Evolutionary conservation across 1,140 invertebrate genomes (phyloP).

Genomic region (Lepidurus arcticus): DNA sequence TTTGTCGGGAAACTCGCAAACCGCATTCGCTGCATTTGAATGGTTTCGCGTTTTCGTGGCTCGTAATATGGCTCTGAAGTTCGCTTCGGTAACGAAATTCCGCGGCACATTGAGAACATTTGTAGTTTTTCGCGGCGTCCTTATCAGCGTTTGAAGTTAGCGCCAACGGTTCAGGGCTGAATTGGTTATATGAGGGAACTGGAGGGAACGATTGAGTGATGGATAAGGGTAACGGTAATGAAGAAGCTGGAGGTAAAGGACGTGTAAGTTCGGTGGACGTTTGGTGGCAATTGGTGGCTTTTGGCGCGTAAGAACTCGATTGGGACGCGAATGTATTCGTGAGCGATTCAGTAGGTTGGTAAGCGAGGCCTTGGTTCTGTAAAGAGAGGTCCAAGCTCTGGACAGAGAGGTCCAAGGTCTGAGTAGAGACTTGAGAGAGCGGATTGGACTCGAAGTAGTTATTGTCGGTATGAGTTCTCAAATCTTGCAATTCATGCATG

Average conservation of each 20-base stretch:
- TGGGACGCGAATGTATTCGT: not conserved
- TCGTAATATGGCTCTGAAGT: conserved; percentile 16
- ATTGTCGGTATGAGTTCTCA: conserved; percentile 33
- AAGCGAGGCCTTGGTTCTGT: conserved; percentile 26
- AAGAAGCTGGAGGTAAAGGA: conserved; percentile 31
- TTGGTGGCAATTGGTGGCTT: not conserved
- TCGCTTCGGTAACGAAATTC: conserved; percentile 24
- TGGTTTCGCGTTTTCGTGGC: conserved; percentile 28
- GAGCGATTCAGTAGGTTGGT: conserved; percentile 12
- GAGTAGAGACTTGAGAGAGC: conserved; percentile 21
- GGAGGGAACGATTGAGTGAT: conserved; percentile 31
- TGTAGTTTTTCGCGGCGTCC: not conserved
- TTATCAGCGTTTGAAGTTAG: not conserved
- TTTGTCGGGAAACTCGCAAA: conserved; percentile 17
- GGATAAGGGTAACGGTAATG: conserved; percentile 30
- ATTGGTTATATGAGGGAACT: conserved; percentile 23
- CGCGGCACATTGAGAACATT: conserved; percentile 29
- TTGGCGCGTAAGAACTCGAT: not conserved
- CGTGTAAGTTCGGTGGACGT: conserved; percentile 12
- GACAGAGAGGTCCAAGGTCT: conserved; percentile 32
- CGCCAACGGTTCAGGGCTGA: conserved; percentile 5
- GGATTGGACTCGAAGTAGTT: conserved; percentile 22
- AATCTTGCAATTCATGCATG: conserved; percentile 33
- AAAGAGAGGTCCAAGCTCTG: conserved; percentile 33
- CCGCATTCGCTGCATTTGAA: conserved; percentile 30